Percentiles rank a stretch among this genome's conserved stretches.
Conservation (phyloP, 2,797 vertebrate species). For the Emys orbicularis region DNA sequence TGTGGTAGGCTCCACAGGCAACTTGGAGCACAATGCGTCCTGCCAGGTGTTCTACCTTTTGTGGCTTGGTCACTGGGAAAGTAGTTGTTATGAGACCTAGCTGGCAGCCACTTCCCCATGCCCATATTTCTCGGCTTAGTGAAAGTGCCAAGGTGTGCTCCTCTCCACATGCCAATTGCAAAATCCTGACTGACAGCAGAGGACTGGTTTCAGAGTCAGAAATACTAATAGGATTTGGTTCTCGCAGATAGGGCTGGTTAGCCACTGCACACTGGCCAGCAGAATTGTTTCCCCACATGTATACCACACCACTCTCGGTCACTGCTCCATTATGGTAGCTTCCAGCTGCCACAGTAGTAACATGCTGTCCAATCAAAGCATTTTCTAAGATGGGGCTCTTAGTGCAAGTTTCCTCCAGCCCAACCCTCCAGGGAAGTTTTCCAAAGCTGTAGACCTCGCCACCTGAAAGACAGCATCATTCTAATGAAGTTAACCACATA, state of each 20-base stretch:
- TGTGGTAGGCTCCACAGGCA: constrained; percentile 92
- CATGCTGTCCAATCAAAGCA: constrained; percentile 86
- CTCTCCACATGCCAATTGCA: constrained; percentile 93
- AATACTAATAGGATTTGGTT: constrained; percentile 89
- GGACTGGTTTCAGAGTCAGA: constrained; percentile 84
- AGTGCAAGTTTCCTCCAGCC: constrained; percentile 61
- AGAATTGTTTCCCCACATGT: constrained; percentile 96
- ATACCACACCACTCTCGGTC: constrained; percentile 90
- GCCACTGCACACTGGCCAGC: constrained; percentile 92
- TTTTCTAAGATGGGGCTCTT: constrained; percentile 86
- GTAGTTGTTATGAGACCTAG: constrained; percentile 85
- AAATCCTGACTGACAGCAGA: constrained; percentile 82
- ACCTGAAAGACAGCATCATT: constrained; percentile 77
- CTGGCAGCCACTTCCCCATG: constrained; percentile 94
- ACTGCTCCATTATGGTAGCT: constrained; percentile 93
- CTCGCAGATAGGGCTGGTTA: constrained; percentile 84
- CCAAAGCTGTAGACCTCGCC: constrained; percentile 96
- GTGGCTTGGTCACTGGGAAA: constrained; percentile 91
- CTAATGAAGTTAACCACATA: not conserved
- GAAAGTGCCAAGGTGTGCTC: constrained; percentile 93
- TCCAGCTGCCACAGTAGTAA: constrained; percentile 90
- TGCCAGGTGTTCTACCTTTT: constrained; percentile 91
- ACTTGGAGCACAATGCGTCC: constrained; percentile 93
- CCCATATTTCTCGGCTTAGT: constrained; percentile 91
- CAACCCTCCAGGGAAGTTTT: constrained; percentile 88